Evolutionary conservation across 2,113 vertebrate genomes (phyloP), one percentile per base, ranked within the genome.

Genomic region (Trematocara variabile): DNA sequence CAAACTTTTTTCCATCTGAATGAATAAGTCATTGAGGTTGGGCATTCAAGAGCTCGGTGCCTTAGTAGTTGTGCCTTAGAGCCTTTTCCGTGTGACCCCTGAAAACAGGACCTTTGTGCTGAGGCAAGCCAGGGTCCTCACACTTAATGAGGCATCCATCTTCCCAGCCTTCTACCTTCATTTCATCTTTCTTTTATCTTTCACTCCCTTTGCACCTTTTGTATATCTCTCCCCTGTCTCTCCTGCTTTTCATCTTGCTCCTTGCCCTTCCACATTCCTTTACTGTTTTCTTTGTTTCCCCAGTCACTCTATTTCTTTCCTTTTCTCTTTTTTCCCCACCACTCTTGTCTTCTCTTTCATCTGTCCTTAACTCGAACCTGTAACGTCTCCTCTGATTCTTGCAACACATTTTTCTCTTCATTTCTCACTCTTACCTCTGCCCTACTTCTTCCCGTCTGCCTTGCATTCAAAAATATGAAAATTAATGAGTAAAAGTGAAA

Each of bases 151-250:
- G 86, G 50, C 58, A 39, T 77, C 44, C 82, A 8, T 79, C 81
- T 14, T 44, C 34, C 46, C 33, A 30, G 30, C 18, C 20, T 75
- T 52, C 88, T 22, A 22, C 41, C 54, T 75, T 75, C 48, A 73
- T 90, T 92, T 86, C 54, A 85, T 87, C 58, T 81, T 81, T 68
- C 86, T 88, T 91, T 93, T 37, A 89, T 91, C 82, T 83, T 80
- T 81, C 75, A 63, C 33, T 77, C 77, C 80, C 55, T 63, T 60
- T 84, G 48, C 52, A 70, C 75, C 83, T 86, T 52, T 83, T 70
- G 58, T 22, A 58, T 25, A 55, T 34, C 30, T 60, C 37, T 53
- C 8, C 41, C 44, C 33, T 60, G 53, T 46, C 65, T 16, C 48
- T 37, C 10, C 20, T 6, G 37, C 79, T 78, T 89, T 91, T 88